A percentile compares a stretch with the other conserved stretches of the same genome.
phyloP scores from a whole-genome alignment of 2,888 invertebrate species.

The Nephrocerus scutellatus region DNA sequence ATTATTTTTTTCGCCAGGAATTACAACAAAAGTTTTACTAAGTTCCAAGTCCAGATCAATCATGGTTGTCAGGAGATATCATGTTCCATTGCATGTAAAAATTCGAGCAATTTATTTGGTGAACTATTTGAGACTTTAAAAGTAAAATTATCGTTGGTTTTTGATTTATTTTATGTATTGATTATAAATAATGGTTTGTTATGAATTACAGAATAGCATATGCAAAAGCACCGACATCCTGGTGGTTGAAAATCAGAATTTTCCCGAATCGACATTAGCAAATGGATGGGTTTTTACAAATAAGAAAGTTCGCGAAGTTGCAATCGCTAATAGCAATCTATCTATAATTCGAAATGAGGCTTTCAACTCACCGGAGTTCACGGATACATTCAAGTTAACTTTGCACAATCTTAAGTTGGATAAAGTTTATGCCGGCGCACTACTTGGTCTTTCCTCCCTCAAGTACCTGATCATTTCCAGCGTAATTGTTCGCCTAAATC shows the following conservation, averaged over 20 bases:
- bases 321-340: slow-evolving; percentile 25
- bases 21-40: no score
- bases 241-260: slow-evolving; percentile 22
- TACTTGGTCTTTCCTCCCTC: slow-evolving; percentile 33
- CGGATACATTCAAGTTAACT: slow-evolving; percentile 24
- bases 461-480: slow-evolving; percentile 29
- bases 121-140: slow-evolving; percentile 13
- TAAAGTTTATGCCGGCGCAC: slow-evolving; percentile 27
- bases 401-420: slow-evolving; percentile 24
- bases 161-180: not conserved
- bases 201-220: slow-evolving; percentile 17
- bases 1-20: no score
- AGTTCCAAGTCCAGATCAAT: no score
- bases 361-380: slow-evolving; percentile 34
- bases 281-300: slow-evolving; percentile 24
- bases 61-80: slow-evolving; percentile 17
- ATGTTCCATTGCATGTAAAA: slow-evolving; percentile 21
- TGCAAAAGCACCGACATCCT: slow-evolving; percentile 22
- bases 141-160: no score
- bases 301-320: slow-evolving; percentile 24
- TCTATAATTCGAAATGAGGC: slow-evolving; percentile 27
- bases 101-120: slow-evolving; percentile 15
- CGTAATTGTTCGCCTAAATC: slow-evolving; percentile 21
- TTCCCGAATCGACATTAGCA: slow-evolving; percentile 19
- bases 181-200: no score